Conservation (phyloP, 2,113 vertebrate genomes). For the Lethenteron reissneri region DNA sequence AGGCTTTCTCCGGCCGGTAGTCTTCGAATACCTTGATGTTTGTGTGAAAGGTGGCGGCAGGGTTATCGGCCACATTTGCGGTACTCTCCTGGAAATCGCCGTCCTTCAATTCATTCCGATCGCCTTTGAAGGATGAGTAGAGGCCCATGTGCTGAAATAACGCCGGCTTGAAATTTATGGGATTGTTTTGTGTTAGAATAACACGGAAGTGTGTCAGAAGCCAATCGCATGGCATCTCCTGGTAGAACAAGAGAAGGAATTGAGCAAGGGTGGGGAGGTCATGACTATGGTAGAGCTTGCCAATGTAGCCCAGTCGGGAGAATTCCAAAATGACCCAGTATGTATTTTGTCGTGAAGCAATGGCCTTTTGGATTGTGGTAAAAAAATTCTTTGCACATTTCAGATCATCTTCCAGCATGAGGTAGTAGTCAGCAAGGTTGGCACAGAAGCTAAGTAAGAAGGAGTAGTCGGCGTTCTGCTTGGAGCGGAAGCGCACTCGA, state of each 20-base stretch:
- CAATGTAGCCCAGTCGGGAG: constrained; percentile 46
- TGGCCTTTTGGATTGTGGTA: constrained; percentile 21
- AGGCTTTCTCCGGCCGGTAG: constrained; percentile 26
- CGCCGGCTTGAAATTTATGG: constrained; percentile 36
- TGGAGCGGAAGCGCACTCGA: constrained; percentile 38
- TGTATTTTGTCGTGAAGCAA: constrained; percentile 15
- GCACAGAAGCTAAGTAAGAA: constrained; percentile 39
- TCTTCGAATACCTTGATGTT: constrained; percentile 21
- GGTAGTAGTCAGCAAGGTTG: constrained; percentile 40
- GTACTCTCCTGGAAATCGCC: constrained; percentile 21
- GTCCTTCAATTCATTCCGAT: constrained; percentile 30
- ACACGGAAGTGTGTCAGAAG: constrained; percentile 36
- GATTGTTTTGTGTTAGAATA: constrained; percentile 31
- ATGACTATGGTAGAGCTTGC: constrained; percentile 40
- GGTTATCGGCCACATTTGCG: constrained; percentile 25
- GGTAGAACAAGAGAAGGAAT: constrained; percentile 55
- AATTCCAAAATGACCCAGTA: constrained; percentile 54
- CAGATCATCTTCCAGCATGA: constrained; percentile 49
- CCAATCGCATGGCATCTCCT: constrained; percentile 51
- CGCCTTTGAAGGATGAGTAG: constrained; percentile 33
- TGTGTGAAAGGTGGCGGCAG: constrained; percentile 23
- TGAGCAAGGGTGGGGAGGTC: constrained; percentile 33
- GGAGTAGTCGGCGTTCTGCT: constrained; percentile 47
- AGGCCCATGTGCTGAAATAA: constrained; percentile 41
- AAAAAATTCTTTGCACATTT: constrained; percentile 28